Evolutionary conservation across 2,797 vertebrate genomes (phyloP), one percentile per base, ranked within the genome.

Genomic region (Novumbra hubbsi): DNA sequence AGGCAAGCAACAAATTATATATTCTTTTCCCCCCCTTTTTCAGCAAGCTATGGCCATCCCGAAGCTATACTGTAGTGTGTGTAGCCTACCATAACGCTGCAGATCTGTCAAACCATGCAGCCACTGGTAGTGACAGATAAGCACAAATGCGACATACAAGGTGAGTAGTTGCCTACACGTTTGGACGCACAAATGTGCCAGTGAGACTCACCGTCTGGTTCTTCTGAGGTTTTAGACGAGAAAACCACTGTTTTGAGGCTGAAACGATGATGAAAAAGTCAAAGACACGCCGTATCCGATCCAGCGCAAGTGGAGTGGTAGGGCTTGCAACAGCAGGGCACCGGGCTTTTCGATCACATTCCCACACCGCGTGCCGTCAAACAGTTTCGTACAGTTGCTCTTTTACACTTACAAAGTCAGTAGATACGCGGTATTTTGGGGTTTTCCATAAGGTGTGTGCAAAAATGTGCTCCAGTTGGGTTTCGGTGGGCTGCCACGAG

Each of bases 61-160:
- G 70, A 34, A 63, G 64, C 79, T 5, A 66, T 4, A 27, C 69
- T 52, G 73, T 68, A 78, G 48, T 19, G 41, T 45, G 41, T 41
- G 75, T 67, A 78, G 48, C 17, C 60, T 76, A 49, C 72, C 63
- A 49, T 63, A 34, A 32, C 68, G 57, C 62, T 76, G 75, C 65
- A 63, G 79, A 82, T 86, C 92, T 93, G 92, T 93, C 92, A 92
- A 86, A 87, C 52, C 89, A 65, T 55, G 49, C 65, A 67, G 84
- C 81, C 76, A 76, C 80, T 28, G 72, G 30, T 82, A n/a, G 28
- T 24, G 41, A 66, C 66, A 50, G 41, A 73, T 75, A 19, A 38
- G 67, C 64, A 48, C 49, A 38, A 70, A 72, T 60, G 60, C 74
- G 81, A 68, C 83, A 74, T 68, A 70, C 79, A 73, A 55, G 41